Percentiles rank a stretch among this genome's conserved stretches.
These are phyloP conservation scores for Pangasianodon gigas DNA, from an alignment of 2,113 vertebrate genomes.

Conservation along the genomic window DNA sequence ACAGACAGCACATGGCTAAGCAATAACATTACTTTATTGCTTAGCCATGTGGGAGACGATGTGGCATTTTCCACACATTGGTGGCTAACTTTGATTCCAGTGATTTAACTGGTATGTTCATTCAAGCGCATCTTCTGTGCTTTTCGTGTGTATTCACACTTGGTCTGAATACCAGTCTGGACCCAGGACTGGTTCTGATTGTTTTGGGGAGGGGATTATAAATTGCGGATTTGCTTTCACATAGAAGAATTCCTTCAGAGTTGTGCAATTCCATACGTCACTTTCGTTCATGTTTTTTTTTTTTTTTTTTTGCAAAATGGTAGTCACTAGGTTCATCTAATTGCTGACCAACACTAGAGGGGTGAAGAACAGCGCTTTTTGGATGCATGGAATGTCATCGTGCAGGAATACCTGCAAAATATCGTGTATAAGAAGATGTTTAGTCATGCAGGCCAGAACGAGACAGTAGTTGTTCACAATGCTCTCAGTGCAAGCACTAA, in stretches of 20 bases:
- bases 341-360: not conserved
- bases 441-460: not conserved
- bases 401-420: not conserved
- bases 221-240: not conserved
- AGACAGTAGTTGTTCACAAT: not conserved
- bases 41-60: constrained; percentile 8
- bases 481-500: not conserved
- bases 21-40: constrained; percentile 20
- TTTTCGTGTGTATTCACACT: not conserved
- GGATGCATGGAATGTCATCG: not conserved
- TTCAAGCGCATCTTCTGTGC: constrained; percentile 1
- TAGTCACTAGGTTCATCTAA: not conserved
- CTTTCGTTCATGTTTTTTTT: not conserved
- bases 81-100: not conserved
- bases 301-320: not conserved
- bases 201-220: not conserved
- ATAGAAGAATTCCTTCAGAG: not conserved
- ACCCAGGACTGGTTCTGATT: not conserved
- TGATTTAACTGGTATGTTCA: not conserved
- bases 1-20: constrained; percentile 30
- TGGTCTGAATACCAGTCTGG: not conserved
- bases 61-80: constrained; percentile 35
- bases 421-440: not conserved
- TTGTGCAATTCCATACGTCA: not conserved
- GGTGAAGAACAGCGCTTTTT: not conserved